Base-by-base conservation (phyloP, 2,888 invertebrate species). In the Sialis lutaria region DNA sequence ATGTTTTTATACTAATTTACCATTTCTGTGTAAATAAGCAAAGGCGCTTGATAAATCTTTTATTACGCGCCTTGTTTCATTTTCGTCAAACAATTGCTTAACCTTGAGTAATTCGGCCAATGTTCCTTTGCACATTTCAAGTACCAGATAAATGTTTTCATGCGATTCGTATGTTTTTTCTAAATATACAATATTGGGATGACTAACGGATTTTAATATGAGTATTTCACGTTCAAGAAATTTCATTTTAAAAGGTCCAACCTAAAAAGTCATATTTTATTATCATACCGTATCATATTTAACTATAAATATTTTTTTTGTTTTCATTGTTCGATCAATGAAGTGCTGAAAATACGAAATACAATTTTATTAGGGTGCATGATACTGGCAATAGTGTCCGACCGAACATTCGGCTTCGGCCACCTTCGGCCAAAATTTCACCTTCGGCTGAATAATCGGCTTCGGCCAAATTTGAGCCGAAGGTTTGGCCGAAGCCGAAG, bases 111-210 rank as follows among this genome's bases (percentile, higher is more conserved):
- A 55, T 49, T 64, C 61, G 2, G 62, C 64, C 48, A 75, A 58
- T 51, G 70, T 71, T 13, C 67, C 68, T 13, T 60, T 58, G 57
- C 74, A 74, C 40, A 67, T 56, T 57, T 74, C 74, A 58, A 73
- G 64, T 8, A 75, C 64, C 52, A 75, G 58, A 57, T 68, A 75
- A 56, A 73, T 69, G 55, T 67, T 68, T 61, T 68, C 67, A 6
- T 65, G 55, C 2, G 72, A 69, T 57, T 74, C 74, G 51, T 67
- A 68, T 5, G 74, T 67, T 58, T 67, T 69, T 50, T 71, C 65
- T 41, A 74, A 58, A 50, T 61, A 59, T 49, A 74, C 71, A 46
- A 74, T 73, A 55, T 74, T 69, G 9, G 68, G 69, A 58, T 74
- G 74, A 40, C 64, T 58, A n/a, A 74, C 71, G 52, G 65, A 58